Evolutionary conservation across 2,113 vertebrate species (phyloP).

Genomic region (Mastomys natalensis): DNA sequence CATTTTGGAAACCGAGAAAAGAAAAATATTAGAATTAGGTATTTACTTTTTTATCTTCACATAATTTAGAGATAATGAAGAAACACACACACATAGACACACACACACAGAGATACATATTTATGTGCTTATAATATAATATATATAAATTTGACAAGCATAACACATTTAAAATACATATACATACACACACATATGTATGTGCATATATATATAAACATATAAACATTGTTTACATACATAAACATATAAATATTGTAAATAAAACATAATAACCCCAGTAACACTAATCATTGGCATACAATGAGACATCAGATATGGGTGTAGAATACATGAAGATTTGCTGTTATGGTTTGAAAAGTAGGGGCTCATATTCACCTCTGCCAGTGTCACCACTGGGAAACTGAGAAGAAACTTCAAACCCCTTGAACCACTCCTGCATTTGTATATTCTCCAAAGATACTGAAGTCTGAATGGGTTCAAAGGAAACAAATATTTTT

Average conservation of each 20-base stretch:
- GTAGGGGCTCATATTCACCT: neutral
- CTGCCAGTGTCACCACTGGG: neutral
- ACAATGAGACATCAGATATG: accelerated
- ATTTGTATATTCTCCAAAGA: neutral
- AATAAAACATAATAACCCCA: neutral
- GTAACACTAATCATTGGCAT: too few species aligned
- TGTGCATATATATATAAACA: neutral
- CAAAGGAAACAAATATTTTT: neutral
- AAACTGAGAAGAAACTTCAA: neutral
- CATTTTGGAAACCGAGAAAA: neutral
- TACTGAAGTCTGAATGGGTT: neutral
- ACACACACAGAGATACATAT: too few species aligned
- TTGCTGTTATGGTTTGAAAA: neutral
- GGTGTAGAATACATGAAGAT: accelerated
- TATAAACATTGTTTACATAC: too few species aligned
- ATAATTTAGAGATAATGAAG: neutral
- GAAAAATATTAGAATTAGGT: neutral
- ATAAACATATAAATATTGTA: neutral
- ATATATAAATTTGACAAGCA: too few species aligned
- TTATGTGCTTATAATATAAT: too few species aligned
- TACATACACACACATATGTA: too few species aligned
- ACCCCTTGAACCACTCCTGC: accelerated
- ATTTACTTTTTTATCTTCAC: neutral
- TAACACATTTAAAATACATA: neutral
- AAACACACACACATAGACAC: too few species aligned